These are phyloP conservation scores for Argynnis bischoffii DNA, from an alignment of 2,888 invertebrate genomes.

Conservation along the genomic window DNA sequence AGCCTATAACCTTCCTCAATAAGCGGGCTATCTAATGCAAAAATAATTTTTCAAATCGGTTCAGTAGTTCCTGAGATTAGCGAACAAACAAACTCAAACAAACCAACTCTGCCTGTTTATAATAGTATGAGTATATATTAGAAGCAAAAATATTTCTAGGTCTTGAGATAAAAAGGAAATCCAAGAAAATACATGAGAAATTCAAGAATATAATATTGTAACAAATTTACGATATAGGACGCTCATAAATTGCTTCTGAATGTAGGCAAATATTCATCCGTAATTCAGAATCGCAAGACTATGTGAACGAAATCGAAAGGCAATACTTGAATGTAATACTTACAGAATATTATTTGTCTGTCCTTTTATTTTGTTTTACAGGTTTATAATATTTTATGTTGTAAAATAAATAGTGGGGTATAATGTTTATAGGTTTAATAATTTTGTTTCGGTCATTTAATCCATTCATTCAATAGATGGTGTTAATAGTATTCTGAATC, in stretches of 20 bases:
- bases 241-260: conserved; percentile 16
- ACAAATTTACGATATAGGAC: conserved; percentile 6
- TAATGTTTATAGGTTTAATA: too few relatives aligned
- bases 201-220: conserved; percentile 12
- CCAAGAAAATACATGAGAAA: background rate
- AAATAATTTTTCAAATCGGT: too few relatives aligned
- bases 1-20: too few relatives aligned
- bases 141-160: background rate
- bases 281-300: background rate
- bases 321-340: conserved; percentile 1
- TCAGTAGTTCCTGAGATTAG: too few relatives aligned
- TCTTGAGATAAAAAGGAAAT: background rate
- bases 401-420: too few relatives aligned
- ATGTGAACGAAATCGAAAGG: conserved; percentile 2
- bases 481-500: too few relatives aligned
- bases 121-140: background rate
- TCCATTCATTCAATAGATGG: too few relatives aligned
- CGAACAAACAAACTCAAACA: too few relatives aligned
- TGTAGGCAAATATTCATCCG: conserved; percentile 11
- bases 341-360: background rate
- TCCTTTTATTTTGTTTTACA: background rate
- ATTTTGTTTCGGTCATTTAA: too few relatives aligned
- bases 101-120: too few relatives aligned
- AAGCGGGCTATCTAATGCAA: too few relatives aligned
- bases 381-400: background rate